phyloP scores from a whole-genome alignment of 2,113 vertebrate genomes.

The Mesocricetus auratus region DNA sequence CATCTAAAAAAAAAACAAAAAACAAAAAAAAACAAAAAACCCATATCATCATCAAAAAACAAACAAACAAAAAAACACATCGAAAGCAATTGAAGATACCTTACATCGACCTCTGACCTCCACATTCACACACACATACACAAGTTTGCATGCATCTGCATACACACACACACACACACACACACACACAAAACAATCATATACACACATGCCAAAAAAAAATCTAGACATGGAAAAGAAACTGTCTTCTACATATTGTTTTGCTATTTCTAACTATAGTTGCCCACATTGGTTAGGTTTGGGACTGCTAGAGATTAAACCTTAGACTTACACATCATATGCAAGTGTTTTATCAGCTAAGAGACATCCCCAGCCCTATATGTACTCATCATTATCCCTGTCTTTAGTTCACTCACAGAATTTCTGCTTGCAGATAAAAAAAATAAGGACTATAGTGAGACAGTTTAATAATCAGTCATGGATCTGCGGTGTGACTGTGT shows the following conservation, averaged over 20 bases:
- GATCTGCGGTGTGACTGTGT: not conserved
- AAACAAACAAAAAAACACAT: not conserved
- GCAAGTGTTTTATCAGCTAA: not conserved
- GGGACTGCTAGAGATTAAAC: not conserved
- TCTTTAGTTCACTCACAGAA: not conserved
- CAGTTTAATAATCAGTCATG: not conserved
- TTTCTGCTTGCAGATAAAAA: too few species aligned
- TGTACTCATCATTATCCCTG: not conserved
- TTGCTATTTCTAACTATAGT: not conserved
- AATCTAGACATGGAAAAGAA: not conserved
- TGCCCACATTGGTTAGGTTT: not conserved
- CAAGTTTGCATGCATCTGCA: not conserved
- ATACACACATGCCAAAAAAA: not conserved
- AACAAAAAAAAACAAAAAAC: not conserved
- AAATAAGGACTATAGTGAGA: not conserved
- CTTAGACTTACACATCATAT: not conserved
- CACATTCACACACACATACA: not conserved
- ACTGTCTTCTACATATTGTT: not conserved
- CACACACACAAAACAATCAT: not conserved
- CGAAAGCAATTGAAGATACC: not conserved
- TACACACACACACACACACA: not conserved
- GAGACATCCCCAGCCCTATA: not conserved
- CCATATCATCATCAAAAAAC: not conserved
- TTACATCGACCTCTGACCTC: not conserved
- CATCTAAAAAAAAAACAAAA: not conserved